Percentiles rank a stretch among this genome's conserved stretches.
Evolutionary conservation across 2,113 vertebrate species (phyloP).

Genomic region (Hippolais icterina): DNA sequence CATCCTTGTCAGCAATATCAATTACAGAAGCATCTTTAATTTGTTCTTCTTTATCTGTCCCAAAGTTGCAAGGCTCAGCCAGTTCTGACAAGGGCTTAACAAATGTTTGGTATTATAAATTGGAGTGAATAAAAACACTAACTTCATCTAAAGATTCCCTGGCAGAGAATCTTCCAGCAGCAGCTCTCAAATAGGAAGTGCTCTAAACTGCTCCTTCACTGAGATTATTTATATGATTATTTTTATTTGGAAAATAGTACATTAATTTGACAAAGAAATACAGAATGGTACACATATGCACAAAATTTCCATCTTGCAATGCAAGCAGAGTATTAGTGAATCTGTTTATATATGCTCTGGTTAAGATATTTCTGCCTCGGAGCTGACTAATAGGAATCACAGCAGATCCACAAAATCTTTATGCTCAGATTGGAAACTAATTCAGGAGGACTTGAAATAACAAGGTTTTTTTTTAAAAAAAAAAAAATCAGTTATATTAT

Average conservation of each 20-base stretch:
- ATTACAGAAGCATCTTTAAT: constrained; percentile 35
- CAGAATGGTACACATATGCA: background rate
- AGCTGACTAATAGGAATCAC: background rate
- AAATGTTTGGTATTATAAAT: background rate
- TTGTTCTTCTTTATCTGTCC: constrained; percentile 19
- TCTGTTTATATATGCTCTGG: background rate
- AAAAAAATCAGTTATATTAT: background rate
- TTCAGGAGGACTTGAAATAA: background rate
- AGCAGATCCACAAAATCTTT: background rate
- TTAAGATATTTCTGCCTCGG: background rate
- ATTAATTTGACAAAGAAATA: background rate
- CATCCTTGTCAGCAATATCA: constrained; percentile 29
- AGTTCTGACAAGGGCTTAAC: background rate
- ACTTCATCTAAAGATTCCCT: background rate
- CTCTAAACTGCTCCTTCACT: background rate
- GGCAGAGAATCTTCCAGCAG: background rate
- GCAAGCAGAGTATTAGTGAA: background rate
- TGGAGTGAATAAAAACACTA: background rate
- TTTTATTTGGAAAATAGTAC: background rate
- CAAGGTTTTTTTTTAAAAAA: background rate
- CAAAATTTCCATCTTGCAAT: background rate
- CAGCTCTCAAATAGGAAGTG: background rate
- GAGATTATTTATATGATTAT: background rate
- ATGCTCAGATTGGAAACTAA: background rate
- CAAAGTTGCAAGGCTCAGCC: background rate